These are phyloP conservation scores for Phoxinus dragarum DNA, from an alignment of 2,797 vertebrate species.

Conservation along the genomic window DNA sequence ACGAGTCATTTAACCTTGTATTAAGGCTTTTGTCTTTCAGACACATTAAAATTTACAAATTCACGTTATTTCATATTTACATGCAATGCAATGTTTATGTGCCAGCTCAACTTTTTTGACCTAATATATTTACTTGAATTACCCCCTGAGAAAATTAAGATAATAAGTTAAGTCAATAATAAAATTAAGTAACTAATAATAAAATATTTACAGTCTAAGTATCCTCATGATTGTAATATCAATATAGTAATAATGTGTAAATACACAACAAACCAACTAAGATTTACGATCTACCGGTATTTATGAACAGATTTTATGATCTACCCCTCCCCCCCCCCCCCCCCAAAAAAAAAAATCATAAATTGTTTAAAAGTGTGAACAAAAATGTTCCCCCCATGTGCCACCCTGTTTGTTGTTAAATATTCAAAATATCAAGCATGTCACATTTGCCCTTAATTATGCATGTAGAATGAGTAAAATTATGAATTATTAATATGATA, in stretches of 20 bases:
- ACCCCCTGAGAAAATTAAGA: too few relatives aligned
- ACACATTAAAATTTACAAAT: too few relatives aligned
- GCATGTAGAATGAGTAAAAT: background rate
- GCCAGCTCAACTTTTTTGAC: too few relatives aligned
- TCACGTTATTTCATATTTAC: too few relatives aligned
- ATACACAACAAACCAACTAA: background rate
- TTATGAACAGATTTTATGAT: background rate
- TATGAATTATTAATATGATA: slow-evolving; percentile 18
- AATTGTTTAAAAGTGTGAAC: background rate
- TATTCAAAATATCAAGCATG: background rate
- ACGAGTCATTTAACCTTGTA: background rate
- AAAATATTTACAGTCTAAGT: too few relatives aligned
- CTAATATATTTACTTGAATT: too few relatives aligned
- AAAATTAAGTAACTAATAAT: too few relatives aligned
- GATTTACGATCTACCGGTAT: background rate
- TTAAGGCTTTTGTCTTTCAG: background rate
- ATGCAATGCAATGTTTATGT: too few relatives aligned
- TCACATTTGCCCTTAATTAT: slow-evolving; percentile 5
- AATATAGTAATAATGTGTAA: background rate
- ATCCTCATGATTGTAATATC: background rate
- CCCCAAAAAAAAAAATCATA: background rate
- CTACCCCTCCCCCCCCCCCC: too few relatives aligned
- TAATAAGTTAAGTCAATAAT: too few relatives aligned
- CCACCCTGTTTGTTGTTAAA: background rate
- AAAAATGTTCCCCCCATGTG: background rate